Evolutionary conservation across 2,797 vertebrate genomes (phyloP).

Genomic region (Cygnus olor): DNA sequence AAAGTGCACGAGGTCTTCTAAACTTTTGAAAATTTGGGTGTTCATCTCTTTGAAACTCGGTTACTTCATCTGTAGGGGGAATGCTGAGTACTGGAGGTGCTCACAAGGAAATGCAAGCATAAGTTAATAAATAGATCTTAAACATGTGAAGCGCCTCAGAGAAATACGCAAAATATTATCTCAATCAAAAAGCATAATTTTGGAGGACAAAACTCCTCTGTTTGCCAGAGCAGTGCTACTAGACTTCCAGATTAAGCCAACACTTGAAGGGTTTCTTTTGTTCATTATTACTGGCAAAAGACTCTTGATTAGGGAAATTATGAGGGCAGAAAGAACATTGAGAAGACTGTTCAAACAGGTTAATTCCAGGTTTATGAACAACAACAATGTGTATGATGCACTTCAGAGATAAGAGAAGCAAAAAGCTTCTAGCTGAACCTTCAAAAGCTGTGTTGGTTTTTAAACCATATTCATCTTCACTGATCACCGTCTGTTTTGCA

Average conservation of each 20-base stretch:
- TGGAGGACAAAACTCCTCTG: not conserved
- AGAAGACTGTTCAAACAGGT: not conserved
- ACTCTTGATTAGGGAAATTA: not conserved
- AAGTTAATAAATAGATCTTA: slow-evolving; percentile 13
- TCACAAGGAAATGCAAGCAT: not conserved
- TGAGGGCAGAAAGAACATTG: not conserved
- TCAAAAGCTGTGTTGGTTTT: not conserved
- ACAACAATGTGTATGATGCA: not conserved
- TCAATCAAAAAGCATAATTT: not conserved
- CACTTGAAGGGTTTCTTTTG: not conserved
- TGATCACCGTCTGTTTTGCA: not conserved
- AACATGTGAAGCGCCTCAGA: not conserved
- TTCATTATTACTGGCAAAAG: slow-evolving; percentile 1
- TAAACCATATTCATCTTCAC: not conserved
- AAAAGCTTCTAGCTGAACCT: not conserved
- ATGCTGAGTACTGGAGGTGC: not conserved
- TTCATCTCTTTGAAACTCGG: not conserved
- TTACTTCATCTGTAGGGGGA: not conserved
- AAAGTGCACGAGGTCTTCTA: not conserved
- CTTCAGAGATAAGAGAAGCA: not conserved
- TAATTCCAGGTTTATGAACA: not conserved
- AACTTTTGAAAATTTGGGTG: not conserved
- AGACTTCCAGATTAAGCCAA: not conserved
- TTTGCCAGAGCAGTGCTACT: not conserved
- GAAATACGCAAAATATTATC: slow-evolving; percentile 2